Evolutionary conservation across 30 jellyfish, hydroid and myxozoan species (phyloP).

Genomic region (Hydractinia symbiolongicarpus): DNA sequence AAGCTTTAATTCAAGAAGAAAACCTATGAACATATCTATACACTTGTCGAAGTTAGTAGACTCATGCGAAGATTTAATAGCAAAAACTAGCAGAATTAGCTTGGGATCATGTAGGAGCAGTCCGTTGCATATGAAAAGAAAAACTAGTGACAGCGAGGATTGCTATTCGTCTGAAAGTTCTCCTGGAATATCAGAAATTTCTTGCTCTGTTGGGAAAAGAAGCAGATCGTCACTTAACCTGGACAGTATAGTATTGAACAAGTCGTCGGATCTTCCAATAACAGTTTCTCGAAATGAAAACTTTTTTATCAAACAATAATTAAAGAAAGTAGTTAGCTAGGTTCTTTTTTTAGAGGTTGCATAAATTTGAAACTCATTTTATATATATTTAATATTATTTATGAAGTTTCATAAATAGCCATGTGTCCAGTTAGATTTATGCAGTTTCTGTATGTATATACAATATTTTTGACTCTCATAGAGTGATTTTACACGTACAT

Average conservation of each 20-base stretch:
- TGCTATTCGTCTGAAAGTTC: conserved; percentile 26
- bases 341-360: too few relatives aligned
- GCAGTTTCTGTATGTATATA: too few relatives aligned
- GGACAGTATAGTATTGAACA: conserved; percentile 1
- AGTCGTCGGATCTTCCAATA: too few relatives aligned
- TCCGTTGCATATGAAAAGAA: conserved; percentile 27
- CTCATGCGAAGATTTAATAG: conserved; percentile 25
- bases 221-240: conserved; percentile 29
- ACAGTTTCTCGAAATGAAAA: too few relatives aligned
- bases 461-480: too few relatives aligned
- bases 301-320: too few relatives aligned
- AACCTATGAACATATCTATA: conserved; percentile 3
- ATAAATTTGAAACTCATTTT: too few relatives aligned
- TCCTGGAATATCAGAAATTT: conserved; percentile 5
- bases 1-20: conserved; percentile 17
- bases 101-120: conserved; percentile 2
- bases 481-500: too few relatives aligned
- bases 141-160: conserved; percentile 34
- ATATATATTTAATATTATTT: too few relatives aligned
- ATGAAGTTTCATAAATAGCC: too few relatives aligned
- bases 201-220: conserved; percentile 26
- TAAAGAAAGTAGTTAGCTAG: too few relatives aligned
- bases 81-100: neutral
- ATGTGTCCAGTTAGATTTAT: too few relatives aligned
- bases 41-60: conserved; percentile 20